Percentiles rank a stretch among this genome's conserved stretches.
These are phyloP conservation scores for Desmodus rotundus DNA, from an alignment of 2,113 vertebrate species.

Conservation along the genomic window DNA sequence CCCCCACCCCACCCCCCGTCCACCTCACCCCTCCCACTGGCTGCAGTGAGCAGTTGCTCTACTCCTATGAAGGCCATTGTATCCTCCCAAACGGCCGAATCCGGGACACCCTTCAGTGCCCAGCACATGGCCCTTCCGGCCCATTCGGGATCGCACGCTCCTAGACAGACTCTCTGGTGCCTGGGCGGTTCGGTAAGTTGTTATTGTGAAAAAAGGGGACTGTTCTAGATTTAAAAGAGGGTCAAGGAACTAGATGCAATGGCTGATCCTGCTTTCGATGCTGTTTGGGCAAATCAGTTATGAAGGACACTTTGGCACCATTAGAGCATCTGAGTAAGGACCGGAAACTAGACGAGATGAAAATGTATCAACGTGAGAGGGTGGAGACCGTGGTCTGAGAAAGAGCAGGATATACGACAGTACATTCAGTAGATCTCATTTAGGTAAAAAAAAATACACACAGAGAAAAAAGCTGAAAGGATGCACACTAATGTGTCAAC, in stretches of 20 bases:
- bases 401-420: not conserved
- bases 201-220: not conserved
- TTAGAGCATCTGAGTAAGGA: not conserved
- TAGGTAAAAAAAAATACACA: not conserved
- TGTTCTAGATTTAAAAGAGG: not conserved
- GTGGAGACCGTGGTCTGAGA: not conserved
- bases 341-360: not conserved
- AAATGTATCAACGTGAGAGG: not conserved
- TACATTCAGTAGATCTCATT: not conserved
- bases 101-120: not conserved
- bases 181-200: not conserved
- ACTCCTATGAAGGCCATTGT: not conserved
- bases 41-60: not conserved
- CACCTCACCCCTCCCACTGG: not conserved
- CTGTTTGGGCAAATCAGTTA: not conserved
- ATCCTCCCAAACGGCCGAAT: not conserved
- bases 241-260: not conserved
- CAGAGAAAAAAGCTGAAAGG: not conserved
- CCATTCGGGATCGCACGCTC: not conserved
- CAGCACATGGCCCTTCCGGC: not conserved
- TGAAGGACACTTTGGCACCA: not conserved
- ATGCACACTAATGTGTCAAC: not conserved
- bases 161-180: not conserved
- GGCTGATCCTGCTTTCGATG: not conserved
- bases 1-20: not conserved